Evolutionary conservation across 1,140 invertebrate genomes (phyloP).

Genomic region (Condylostylus longicornis): DNA sequence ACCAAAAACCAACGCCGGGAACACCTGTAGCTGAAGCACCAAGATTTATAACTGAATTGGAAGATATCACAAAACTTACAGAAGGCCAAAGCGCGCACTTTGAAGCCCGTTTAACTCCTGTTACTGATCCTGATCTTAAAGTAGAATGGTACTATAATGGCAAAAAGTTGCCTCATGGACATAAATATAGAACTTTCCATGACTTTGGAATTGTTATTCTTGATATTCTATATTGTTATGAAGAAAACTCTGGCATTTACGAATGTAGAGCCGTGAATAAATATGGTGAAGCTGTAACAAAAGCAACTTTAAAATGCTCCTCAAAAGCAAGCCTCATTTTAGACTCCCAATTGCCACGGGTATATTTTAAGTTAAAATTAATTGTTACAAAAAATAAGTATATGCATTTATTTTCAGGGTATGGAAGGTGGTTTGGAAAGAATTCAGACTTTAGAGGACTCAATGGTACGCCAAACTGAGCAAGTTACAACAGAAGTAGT

Average conservation of each 20-base stretch:
- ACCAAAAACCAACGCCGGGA: conserved; percentile 41
- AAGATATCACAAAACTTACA: conserved; percentile 61
- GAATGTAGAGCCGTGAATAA: conserved; percentile 86
- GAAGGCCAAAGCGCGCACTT: conserved; percentile 92
- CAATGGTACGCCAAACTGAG: conserved; percentile 54
- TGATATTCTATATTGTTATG: conserved; percentile 91
- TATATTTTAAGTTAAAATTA: conserved; percentile 23
- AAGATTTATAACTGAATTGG: conserved; percentile 77
- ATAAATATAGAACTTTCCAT: conserved; percentile 89
- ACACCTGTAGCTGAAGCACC: conserved; percentile 64
- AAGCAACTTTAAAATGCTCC: conserved; percentile 67
- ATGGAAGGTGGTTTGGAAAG: conserved; percentile 88
- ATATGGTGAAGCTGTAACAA: conserved; percentile 76
- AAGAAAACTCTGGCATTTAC: conserved; percentile 88
- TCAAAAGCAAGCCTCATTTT: conserved; percentile 85
- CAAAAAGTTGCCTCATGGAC: conserved; percentile 78
- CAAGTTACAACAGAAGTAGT: conserved; percentile 51
- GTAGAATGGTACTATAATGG: conserved; percentile 94
- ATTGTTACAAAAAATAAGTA: conserved; percentile 3
- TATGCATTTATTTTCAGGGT: conserved; percentile 39
- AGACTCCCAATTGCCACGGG: conserved; percentile 84
- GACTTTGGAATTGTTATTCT: conserved; percentile 94
- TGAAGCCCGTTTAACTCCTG: conserved; percentile 76
- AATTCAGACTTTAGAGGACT: conserved; percentile 82
- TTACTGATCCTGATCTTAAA: conserved; percentile 80